Evolutionary conservation across 2,888 invertebrate genomes (phyloP).

Genomic region (Punctoribates punctum): DNA sequence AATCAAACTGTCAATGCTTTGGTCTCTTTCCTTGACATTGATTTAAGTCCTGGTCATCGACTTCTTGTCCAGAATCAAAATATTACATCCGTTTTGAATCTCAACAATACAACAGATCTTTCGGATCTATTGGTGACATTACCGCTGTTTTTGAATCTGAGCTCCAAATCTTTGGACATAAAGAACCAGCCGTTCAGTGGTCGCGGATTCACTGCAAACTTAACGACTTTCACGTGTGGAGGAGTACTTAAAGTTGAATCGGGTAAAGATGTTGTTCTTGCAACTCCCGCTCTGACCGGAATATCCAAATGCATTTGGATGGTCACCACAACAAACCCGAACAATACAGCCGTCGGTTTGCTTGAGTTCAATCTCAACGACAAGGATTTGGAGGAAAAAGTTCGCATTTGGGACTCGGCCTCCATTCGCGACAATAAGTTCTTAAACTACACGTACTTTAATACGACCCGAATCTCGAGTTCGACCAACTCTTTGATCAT

Average conservation of each 20-base stretch:
- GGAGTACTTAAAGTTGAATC: neutral
- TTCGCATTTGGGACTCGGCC: conserved; percentile 4
- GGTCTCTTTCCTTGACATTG: conserved; percentile 2
- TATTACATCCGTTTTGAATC: neutral
- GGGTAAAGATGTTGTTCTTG: neutral
- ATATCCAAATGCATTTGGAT: conserved; percentile 26
- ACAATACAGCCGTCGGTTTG: neutral
- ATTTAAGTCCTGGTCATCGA: neutral
- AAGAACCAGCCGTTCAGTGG: conserved; percentile 14
- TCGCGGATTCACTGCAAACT: neutral
- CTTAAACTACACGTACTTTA: neutral
- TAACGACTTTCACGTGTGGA: neutral
- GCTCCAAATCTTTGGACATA: neutral
- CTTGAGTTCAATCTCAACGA: neutral
- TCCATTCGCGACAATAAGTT: neutral
- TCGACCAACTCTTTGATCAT: neutral
- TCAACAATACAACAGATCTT: neutral
- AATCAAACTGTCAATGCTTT: conserved; percentile 4
- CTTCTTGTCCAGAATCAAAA: neutral
- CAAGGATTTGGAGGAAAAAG: neutral
- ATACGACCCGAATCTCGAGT: neutral
- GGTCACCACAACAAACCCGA: neutral
- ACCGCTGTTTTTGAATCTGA: neutral
- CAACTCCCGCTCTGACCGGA: neutral
- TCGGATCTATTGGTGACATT: neutral